Evolutionary conservation across 2,113 vertebrate genomes (phyloP), one percentile per base, ranked within the genome.

Genomic region (Rhinoptilus africanus): DNA sequence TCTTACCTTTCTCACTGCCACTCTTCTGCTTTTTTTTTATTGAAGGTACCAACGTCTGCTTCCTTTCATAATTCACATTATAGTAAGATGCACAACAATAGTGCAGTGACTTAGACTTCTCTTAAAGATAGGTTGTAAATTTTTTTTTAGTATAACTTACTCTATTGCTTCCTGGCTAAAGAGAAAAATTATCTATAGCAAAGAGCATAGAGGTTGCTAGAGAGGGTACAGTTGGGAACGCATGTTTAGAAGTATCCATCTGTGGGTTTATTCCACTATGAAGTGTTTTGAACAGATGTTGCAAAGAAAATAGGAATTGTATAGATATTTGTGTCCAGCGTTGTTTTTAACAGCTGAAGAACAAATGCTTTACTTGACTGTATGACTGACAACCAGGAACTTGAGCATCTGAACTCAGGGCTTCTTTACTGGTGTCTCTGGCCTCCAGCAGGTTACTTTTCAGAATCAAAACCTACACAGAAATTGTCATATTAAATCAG

Each of bases 271-370:
- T 34, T 79, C 34, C 71, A 0, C 50, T 50, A 3, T 37, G 14
- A 47, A 30, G 34, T 45, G 30, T 59, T 74, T 28, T 50, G 30
- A 92, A 69, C 28, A 54, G 51, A 47, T 59, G 23, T 59, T 73
- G 35, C 48, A 59, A 17, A 76, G 26, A 67, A 91, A 84, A 66
- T 18, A 37, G 8, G 19, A 54, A 15, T 91, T 85, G 50, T 66
- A 10, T 0, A 1, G 39, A 6, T 72, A 45, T 20, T 66, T 50
- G 4, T 76, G 20, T 41, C 28, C n/a, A 16, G n/a, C 4, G 0
- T 34, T 91, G 37, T 56, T 85, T 90, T 83, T 80, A 67, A 27
- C 48, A 69, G 50, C 35, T 57, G 48, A 80, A 56, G 47, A 69
- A 62, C 10, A 17, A 34, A 37, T 73, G 35, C 32, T 80, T 3